phyloP scores from a whole-genome alignment of 2,113 vertebrate genomes.

The Ptyas mucosa region DNA sequence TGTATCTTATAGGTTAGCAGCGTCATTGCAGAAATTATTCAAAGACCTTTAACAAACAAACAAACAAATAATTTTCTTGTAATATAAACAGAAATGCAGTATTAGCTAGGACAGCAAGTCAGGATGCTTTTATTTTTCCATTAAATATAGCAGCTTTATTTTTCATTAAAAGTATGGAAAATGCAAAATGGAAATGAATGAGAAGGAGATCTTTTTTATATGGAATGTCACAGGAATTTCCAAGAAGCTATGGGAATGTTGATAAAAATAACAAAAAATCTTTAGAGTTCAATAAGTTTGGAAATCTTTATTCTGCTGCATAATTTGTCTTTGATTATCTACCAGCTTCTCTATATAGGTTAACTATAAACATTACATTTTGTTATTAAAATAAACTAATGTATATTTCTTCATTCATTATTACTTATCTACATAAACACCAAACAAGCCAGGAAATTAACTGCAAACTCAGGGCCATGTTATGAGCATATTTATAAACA shows the following conservation, averaged over 20 bases:
- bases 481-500: not conserved
- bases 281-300: not conserved
- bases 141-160: not conserved
- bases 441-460: not conserved
- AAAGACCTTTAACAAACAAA: not conserved
- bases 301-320: not conserved
- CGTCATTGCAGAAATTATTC: not conserved
- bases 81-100: not conserved
- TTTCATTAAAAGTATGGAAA: not conserved
- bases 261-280: not conserved
- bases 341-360: not conserved
- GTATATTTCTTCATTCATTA: not conserved
- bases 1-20: not conserved
- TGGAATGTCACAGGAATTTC: not conserved
- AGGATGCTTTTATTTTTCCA: not conserved
- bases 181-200: not conserved
- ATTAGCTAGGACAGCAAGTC: not conserved
- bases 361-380: not conserved
- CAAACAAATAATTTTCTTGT: not conserved
- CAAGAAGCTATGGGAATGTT: not conserved
- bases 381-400: not conserved
- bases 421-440: not conserved
- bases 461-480: not conserved
- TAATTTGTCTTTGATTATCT: not conserved
- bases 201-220: not conserved